Percentiles rank a stretch among this genome's conserved stretches.
These are phyloP conservation scores for Zaprionus nigranus DNA, from an alignment of 1,140 invertebrate species.

Conservation along the genomic window DNA sequence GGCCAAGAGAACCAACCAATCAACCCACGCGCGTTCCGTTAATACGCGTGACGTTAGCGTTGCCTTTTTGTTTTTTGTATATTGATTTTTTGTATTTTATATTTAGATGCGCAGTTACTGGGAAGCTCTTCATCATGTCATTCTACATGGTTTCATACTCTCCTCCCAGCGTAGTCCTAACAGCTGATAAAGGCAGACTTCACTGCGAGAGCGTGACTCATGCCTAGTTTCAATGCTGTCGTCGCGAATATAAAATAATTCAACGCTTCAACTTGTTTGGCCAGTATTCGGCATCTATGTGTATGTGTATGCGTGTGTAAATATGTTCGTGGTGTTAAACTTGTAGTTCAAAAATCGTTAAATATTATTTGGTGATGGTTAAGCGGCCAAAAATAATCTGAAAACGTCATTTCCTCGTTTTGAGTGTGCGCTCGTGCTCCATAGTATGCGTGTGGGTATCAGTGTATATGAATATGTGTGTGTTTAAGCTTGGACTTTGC, in stretches of 20 bases:
- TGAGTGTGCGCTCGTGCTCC: slow-evolving; percentile 28
- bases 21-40: slow-evolving; percentile 65
- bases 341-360: slow-evolving; percentile 61
- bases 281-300: slow-evolving; percentile 50
- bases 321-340: slow-evolving; percentile 17
- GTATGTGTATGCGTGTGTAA: slow-evolving; percentile 6
- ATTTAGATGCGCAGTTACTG: slow-evolving; percentile 75
- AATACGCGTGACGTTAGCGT: slow-evolving; percentile 64
- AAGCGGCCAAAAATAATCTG: slow-evolving; percentile 68
- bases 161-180: slow-evolving; percentile 12
- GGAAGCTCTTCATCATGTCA: slow-evolving; percentile 25
- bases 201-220: slow-evolving; percentile 51
- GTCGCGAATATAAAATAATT: slow-evolving; percentile 34
- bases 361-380: slow-evolving; percentile 62
- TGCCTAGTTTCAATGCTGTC: slow-evolving; percentile 50
- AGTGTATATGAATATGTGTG: not conserved
- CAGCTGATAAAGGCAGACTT: slow-evolving; percentile 66
- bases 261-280: slow-evolving; percentile 63
- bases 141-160: slow-evolving; percentile 12
- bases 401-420: slow-evolving; percentile 75
- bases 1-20: slow-evolving; percentile 15
- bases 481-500: slow-evolving; percentile 40
- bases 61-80: slow-evolving; percentile 42
- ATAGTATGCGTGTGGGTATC: slow-evolving; percentile 5
- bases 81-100: slow-evolving; percentile 70